Evolutionary conservation across 2,888 invertebrate species (phyloP).

Genomic region (Saturnia japonica): DNA sequence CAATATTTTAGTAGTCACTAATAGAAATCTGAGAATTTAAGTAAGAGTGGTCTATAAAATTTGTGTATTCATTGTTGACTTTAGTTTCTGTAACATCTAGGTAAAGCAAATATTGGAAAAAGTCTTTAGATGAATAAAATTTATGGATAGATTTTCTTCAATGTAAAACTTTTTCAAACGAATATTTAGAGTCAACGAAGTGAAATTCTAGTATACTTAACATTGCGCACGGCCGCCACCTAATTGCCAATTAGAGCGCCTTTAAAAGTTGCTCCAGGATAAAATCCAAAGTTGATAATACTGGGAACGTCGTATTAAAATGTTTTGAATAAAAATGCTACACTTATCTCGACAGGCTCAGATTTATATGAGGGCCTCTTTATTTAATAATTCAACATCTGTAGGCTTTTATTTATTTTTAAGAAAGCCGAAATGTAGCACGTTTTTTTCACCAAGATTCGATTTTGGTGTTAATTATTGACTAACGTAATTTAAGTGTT

Average conservation of each 20-base stretch:
- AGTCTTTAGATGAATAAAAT: too few species aligned
- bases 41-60: too few species aligned
- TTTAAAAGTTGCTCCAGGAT: slow-evolving; percentile 38
- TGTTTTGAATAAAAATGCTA: slow-evolving; percentile 18
- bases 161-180: slow-evolving; percentile 27
- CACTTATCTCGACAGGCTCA: slow-evolving; percentile 22
- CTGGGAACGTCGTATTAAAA: slow-evolving; percentile 31
- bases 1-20: too few species aligned
- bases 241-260: slow-evolving; percentile 58
- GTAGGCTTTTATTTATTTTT: slow-evolving; percentile 1
- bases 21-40: too few species aligned
- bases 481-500: neutral
- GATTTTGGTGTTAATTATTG: neutral
- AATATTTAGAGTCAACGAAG: slow-evolving; percentile 31
- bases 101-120: neutral
- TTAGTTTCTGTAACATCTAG: neutral
- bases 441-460: neutral
- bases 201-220: slow-evolving; percentile 36
- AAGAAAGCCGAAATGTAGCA: neutral
- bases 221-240: slow-evolving; percentile 36
- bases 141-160: neutral
- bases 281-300: slow-evolving; percentile 36
- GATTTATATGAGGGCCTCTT: slow-evolving; percentile 21
- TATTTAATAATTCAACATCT: slow-evolving; percentile 18
- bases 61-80: neutral